Conservation (phyloP, 2,888 invertebrate genomes). For the Altica lythri region DNA sequence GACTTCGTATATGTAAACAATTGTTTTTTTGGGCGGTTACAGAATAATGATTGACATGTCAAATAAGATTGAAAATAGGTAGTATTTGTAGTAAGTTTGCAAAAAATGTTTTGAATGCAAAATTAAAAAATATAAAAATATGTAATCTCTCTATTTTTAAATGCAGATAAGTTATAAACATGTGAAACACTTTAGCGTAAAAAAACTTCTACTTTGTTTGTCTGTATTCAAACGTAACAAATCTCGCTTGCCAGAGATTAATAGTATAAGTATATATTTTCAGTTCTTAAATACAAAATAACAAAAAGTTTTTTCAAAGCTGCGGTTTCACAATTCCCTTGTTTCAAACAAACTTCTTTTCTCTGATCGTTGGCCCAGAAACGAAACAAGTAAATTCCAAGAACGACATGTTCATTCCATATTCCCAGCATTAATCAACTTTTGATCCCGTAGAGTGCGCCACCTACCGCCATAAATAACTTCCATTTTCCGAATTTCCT, state of each 20-base stretch:
- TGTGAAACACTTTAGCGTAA: too few relatives aligned
- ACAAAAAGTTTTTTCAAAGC: not conserved
- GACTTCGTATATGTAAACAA: too few relatives aligned
- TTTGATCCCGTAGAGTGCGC: conserved; percentile 20
- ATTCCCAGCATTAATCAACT: conserved; percentile 19
- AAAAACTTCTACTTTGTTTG: too few relatives aligned
- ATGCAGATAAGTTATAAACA: too few relatives aligned
- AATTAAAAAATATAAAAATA: too few relatives aligned
- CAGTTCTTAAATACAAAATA: not conserved
- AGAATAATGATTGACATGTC: too few relatives aligned
- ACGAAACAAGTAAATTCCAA: conserved; percentile 11
- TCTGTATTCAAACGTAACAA: too few relatives aligned
- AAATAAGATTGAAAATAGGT: too few relatives aligned
- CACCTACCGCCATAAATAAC: conserved; percentile 18
- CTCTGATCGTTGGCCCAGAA: conserved; percentile 2
- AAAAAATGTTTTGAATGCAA: too few relatives aligned
- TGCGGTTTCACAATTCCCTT: not conserved
- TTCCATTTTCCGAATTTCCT: conserved; percentile 17
- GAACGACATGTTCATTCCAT: conserved; percentile 2
- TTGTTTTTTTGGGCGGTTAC: too few relatives aligned
- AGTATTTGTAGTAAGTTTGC: too few relatives aligned
- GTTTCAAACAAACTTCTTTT: conserved; percentile 1
- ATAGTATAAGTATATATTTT: not conserved
- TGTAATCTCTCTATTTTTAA: too few relatives aligned
- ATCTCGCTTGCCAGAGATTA: not conserved